Evolutionary conservation across 2,888 invertebrate genomes (phyloP).

Genomic region (Trimorus sp.): DNA sequence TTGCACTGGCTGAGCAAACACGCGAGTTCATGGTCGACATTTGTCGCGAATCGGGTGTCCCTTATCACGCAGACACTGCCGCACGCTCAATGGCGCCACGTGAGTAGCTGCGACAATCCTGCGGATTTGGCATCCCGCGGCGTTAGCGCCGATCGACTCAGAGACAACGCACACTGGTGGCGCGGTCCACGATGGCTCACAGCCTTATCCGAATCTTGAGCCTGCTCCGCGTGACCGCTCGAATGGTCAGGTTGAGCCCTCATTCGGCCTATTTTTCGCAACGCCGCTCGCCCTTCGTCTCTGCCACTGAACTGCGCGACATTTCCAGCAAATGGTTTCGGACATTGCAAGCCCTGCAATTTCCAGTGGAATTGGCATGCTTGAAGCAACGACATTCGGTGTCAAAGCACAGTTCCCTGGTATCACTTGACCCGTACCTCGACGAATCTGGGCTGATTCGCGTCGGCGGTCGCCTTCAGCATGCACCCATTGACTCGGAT

Average conservation of each 20-base stretch:
- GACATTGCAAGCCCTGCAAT: neutral
- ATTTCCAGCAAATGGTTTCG: too few species aligned
- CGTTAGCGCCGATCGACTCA: neutral
- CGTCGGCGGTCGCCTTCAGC: conserved; percentile 5
- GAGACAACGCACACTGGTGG: neutral
- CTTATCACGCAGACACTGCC: too few species aligned
- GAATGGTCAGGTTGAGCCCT: too few species aligned
- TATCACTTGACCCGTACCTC: neutral
- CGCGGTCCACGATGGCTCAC: neutral
- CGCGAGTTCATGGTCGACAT: too few species aligned
- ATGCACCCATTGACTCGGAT: neutral
- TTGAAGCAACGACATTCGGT: neutral
- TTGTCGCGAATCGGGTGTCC: too few species aligned
- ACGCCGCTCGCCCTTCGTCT: too few species aligned
- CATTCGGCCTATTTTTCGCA: too few species aligned
- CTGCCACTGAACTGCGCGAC: too few species aligned
- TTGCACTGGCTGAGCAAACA: neutral
- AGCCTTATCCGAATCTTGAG: neutral
- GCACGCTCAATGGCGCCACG: too few species aligned
- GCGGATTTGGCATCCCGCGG: conserved; percentile 2
- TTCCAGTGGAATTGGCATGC: neutral
- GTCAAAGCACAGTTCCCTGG: neutral
- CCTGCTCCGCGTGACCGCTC: neutral
- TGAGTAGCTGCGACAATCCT: too few species aligned
- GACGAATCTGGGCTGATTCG: neutral